Evolutionary conservation across 1,140 invertebrate genomes (phyloP), one percentile per base, ranked within the genome.

Genomic region (Sitodiplosis mosellana): DNA sequence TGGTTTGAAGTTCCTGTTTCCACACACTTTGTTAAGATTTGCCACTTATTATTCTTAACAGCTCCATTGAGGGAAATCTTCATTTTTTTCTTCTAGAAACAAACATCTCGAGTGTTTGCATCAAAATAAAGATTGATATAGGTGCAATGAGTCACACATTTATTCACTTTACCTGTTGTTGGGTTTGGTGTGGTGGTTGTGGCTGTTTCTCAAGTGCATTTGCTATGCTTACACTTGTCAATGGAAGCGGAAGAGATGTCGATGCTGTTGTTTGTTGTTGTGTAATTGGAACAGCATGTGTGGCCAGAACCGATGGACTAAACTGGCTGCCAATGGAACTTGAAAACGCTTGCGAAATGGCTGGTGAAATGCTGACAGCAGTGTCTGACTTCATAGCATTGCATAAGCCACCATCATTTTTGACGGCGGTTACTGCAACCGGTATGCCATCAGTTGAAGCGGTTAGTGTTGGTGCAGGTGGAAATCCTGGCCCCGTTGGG

Each of bases 401-500:
- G 3, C 3, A 38, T 38, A 34, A 34, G 33, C 33, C 33, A 34
- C 36, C 36, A n/a, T 51, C 33, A 52, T 52, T 52, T 65, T 70
- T 74, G 43, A 67, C 74, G 33, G 67, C 69, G n/a, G n/a, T n/a
- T 46, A 63, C 63, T 33, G 56, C 56, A 50, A 63, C 60, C 17
- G 65, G 59, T 50, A 74, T 62, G 37, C 73, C 73, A 49, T 81
- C 77, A 61, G 80, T 72, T 69, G 80, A 69, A 72, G 69, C 10
- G 10, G 3, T 27, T 5, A 27, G 60, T 45, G 69, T 56, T 15
- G 69, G 53, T 22, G 59, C 69, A 44, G 70, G 77, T 66, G 75
- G 83, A 75, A 71, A 83, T 66, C 74, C 73, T 71, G 77, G 74
- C 68, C 81, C 82, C 71, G 79, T 82, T 61, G 75, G 73, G 70